Base-by-base conservation (phyloP, 2,797 vertebrate genomes). In the Pseudomugil tenellus region DNA sequence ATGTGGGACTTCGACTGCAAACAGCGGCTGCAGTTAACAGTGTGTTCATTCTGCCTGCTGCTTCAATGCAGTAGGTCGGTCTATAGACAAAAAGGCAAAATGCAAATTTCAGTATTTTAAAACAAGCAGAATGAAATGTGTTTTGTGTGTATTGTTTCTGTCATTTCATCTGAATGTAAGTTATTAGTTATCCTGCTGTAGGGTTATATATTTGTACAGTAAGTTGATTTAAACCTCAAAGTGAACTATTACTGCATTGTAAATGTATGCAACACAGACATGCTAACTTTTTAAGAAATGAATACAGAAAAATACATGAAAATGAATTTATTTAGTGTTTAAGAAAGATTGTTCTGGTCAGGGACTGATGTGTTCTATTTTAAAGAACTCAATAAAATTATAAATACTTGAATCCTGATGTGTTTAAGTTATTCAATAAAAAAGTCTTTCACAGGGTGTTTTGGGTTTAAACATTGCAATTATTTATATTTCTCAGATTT, bases 111-210 rank as follows among this genome's bases (percentile, higher is more conserved):
- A 80, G 79, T 82, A 75, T 87, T 89, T 61, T 48, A 60, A 23
- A 61, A 76, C 16, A 1, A 59, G 67, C 72, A 58, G 58, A 37
- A 58, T 58, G 58, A 77, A 66, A 2, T 23, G 43, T 14, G 21
- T 43, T 37, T 49, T 60, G n/a, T 52, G 14, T 65, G 29, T 69
- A 43, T 63, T 74, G 69, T 86, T 76, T 89, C 74, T 91, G 88
- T 89, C 89, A 87, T 74, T 76, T 90, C 88, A 93, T 94, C 82
- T 93, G 94, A 96, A 95, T 96, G 95, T 96, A 94, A 92, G 89
- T 90, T 93, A 90, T 80, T 79, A 56, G 67, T 75, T 79, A 80
- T 87, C 81, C 90, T 92, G 92, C 65, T 91, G 75, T 81, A 81
- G 76, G 83, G 88, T 61, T 78, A 79, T 87, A 73, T 43, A 62